Percentiles rank a stretch among this genome's conserved stretches.
phyloP scores from a whole-genome alignment of 1,140 invertebrate species.

The Pararge aegeria region DNA sequence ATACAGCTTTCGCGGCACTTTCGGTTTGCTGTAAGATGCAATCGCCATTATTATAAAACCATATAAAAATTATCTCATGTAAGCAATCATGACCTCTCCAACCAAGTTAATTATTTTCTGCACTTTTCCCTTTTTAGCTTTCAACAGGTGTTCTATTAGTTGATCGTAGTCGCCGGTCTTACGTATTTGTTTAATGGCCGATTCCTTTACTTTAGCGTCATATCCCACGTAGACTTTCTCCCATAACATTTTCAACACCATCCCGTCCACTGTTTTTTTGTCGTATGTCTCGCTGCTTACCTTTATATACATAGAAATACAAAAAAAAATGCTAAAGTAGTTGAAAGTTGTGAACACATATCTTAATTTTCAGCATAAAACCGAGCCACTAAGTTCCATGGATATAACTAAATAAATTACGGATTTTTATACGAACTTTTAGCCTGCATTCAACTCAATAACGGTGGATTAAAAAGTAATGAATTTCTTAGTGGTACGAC shows the following conservation, averaged over 20 bases:
- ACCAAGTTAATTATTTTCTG: conserved; percentile 47
- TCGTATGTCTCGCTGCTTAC: conserved; percentile 35
- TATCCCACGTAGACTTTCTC: conserved; percentile 51
- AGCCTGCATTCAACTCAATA: no score
- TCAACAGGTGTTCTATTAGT: conserved; percentile 44
- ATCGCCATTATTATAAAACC: no score
- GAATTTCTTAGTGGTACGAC: no score
- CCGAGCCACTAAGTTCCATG: no score
- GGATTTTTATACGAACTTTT: no score
- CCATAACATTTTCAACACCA: conserved; percentile 62
- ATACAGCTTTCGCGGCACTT: no score
- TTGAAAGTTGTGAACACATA: no score
- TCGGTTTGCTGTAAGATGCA: no score
- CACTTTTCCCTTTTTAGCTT: conserved; percentile 50
- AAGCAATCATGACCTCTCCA: conserved; percentile 54
- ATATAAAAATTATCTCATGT: conserved; percentile 31
- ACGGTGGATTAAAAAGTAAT: no score
- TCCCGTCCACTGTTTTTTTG: conserved; percentile 54
- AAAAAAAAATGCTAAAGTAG: no score
- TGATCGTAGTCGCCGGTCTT: conserved; percentile 46
- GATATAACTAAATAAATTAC: no score
- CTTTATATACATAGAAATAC: conserved; percentile 38
- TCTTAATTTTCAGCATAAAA: no score
- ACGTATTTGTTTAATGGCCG: conserved; percentile 52
- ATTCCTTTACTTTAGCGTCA: conserved; percentile 46